These are phyloP conservation scores for Dinoponera quadriceps DNA, from an alignment of 1,140 invertebrate species.

Conservation along the genomic window DNA sequence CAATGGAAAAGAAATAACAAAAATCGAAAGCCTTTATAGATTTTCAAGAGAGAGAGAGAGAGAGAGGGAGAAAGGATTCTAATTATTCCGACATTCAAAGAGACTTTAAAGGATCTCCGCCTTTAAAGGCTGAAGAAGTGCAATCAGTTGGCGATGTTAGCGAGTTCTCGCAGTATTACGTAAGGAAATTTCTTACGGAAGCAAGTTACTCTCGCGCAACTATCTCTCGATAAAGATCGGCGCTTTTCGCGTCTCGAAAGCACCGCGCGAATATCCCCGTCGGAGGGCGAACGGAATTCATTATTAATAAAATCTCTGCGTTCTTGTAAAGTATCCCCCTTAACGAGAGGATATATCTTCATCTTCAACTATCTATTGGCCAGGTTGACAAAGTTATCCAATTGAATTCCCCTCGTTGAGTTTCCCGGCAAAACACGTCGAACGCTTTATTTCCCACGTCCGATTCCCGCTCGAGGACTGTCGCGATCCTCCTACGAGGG, in stretches of 20 bases:
- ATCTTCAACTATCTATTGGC: neutral
- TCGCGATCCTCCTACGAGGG: constrained; percentile 38
- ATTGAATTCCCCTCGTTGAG: constrained; percentile 47
- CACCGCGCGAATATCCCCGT: neutral
- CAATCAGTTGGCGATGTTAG: constrained; percentile 22
- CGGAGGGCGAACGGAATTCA: neutral
- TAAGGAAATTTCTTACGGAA: neutral
- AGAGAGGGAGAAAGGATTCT: neutral
- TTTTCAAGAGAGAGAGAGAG: neutral
- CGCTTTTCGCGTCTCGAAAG: neutral
- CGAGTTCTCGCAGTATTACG: neutral
- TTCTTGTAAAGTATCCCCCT: neutral
- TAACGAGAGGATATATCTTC: neutral
- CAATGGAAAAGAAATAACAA: neutral
- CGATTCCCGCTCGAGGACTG: constrained; percentile 31
- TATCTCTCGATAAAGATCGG: neutral
- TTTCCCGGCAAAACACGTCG: constrained; percentile 22
- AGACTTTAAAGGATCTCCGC: constrained; percentile 25
- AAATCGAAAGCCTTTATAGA: neutral
- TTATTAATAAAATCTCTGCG: neutral
- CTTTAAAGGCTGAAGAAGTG: constrained; percentile 25
- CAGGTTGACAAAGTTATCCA: constrained; percentile 16
- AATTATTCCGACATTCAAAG: constrained; percentile 15
- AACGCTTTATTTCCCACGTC: constrained; percentile 44
- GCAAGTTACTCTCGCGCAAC: neutral